These are phyloP conservation scores for Cetonia aurata DNA, from an alignment of 2,888 invertebrate genomes.

Conservation along the genomic window DNA sequence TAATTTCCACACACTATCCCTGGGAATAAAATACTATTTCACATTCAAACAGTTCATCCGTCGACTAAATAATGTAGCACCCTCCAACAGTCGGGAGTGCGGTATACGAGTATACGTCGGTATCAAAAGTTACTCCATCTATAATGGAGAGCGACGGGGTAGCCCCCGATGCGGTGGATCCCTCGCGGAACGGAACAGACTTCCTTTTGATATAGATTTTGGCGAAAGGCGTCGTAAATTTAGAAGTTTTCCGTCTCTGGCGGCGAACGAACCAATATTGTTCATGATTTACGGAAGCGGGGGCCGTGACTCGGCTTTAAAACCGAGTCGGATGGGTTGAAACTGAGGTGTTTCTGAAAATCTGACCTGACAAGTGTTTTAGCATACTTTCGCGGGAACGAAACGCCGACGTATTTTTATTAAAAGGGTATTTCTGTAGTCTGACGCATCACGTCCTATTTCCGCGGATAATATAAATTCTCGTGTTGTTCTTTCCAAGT, in stretches of 20 bases:
- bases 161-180: background rate
- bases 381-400: background rate
- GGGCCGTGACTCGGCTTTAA: constrained; percentile 10
- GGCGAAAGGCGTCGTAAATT: constrained; percentile 27
- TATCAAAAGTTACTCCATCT: constrained; percentile 8
- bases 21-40: no score
- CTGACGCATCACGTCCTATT: background rate
- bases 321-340: background rate
- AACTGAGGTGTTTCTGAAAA: constrained; percentile 1
- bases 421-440: background rate
- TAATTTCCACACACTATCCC: no score
- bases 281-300: constrained; percentile 29
- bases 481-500: background rate
- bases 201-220: constrained; percentile 31
- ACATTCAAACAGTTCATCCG: no score
- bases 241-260: constrained; percentile 13
- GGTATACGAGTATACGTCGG: background rate
- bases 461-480: constrained; percentile 12
- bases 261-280: constrained; percentile 16
- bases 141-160: constrained; percentile 17
- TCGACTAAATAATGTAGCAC: constrained; percentile 4
- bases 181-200: constrained; percentile 15
- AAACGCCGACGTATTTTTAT: background rate
- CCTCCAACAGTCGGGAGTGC: background rate
- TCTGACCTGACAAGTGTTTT: constrained; percentile 13